phyloP scores from a whole-genome alignment of 1,140 invertebrate species.

The Galendromus occidentalis region DNA sequence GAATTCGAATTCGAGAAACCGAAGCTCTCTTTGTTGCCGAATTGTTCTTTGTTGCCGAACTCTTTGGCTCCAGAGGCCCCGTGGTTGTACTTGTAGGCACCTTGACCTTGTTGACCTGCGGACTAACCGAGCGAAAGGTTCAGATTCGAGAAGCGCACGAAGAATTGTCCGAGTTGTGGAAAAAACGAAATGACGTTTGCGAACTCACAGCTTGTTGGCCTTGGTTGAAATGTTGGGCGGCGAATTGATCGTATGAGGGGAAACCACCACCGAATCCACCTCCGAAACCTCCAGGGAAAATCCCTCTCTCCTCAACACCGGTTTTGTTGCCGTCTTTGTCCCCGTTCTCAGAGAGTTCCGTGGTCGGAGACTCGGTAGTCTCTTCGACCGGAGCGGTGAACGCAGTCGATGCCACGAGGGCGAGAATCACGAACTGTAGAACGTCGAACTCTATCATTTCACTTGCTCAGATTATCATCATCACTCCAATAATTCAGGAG shows the following conservation, averaged over 20 bases:
- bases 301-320: background rate
- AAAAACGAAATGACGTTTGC: background rate
- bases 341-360: background rate
- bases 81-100: background rate
- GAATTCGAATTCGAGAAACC: background rate
- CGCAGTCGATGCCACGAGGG: background rate
- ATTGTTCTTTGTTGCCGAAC: background rate
- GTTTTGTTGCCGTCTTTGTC: background rate
- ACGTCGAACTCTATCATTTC: too few species aligned
- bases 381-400: background rate
- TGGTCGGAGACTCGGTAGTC: background rate
- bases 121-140: background rate
- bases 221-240: conserved; percentile 3
- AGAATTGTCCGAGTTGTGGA: background rate
- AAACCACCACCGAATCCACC: background rate
- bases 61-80: background rate
- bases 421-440: background rate
- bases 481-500: too few species aligned
- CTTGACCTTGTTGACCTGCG: background rate
- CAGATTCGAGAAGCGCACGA: background rate
- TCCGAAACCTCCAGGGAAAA: background rate
- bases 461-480: too few species aligned
- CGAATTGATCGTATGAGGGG: background rate
- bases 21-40: conserved; percentile 2
- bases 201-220: background rate